Base-by-base conservation (phyloP, 2,888 invertebrate genomes). In the Cephus runcator region DNA sequence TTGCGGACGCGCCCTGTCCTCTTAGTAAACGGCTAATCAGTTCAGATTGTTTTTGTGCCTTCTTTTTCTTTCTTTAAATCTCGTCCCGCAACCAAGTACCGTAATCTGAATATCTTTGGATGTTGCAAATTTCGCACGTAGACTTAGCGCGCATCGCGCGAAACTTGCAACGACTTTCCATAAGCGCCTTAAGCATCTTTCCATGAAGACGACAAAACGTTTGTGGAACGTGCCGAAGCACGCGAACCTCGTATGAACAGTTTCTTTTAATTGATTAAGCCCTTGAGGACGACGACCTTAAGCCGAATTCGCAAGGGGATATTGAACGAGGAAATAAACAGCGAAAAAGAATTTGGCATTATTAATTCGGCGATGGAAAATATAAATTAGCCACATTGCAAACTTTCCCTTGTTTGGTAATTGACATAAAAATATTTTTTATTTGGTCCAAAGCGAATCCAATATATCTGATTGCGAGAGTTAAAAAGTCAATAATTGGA, bases 191-290 rank as follows among this genome's bases (percentile, higher is more conserved):
- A 56, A 56, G 23, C 23, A 23, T 56, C 56, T 23, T 56, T 23
- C 56, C 56, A 56, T 23, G 56, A 23, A 23, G 23, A 56, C 23
- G 56, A 56, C 23, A 23, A 23, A 56, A 56, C 56, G 56, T 56
- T 56, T 56, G 79, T 80, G 79, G 79, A 80, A 82, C 81, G 81
- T 79, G 76, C 75, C 74, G 75, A 40, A 79, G 79, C 78, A 77
- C 77, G 79, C 73, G 73, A 77, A 74, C 75, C 75, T 33, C 75
- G 71, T 76, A 81, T 75, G 79, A 82, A 79, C 78, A 80, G 79
- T 80, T 79, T 73, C 76, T 78, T 80, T 79, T 78, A 73, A 69
- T 56, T 23, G 23, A 23, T 56, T 56, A 23, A 56, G 23, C 56
- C 56, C 9, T 23, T 23, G 23, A 23, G 23, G 6, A 40, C 15